Conservation (phyloP, 92 coral and sea anemone species). For the Desmophyllum pertusum region DNA sequence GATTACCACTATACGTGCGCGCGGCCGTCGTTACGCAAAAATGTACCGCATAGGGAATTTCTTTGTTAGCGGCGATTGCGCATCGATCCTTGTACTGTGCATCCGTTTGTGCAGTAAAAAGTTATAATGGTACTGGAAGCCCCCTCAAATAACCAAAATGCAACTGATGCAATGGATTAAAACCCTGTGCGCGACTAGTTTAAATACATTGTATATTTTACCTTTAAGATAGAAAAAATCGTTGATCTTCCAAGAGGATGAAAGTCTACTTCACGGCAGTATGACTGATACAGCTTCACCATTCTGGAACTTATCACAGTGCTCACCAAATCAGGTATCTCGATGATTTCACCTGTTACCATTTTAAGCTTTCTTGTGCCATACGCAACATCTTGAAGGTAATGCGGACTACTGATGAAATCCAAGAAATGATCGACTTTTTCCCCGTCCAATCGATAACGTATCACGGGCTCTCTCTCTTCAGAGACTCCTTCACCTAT, state of each 20-base stretch:
- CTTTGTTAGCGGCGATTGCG: background rate
- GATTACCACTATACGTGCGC: no score
- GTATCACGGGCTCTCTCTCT: conserved; percentile 22
- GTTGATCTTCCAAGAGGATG: conserved; percentile 52
- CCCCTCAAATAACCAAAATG: background rate
- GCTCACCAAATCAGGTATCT: conserved; percentile 50
- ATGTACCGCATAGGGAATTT: background rate
- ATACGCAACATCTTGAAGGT: conserved; percentile 55
- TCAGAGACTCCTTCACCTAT: conserved; percentile 36
- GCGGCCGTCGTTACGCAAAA: no score
- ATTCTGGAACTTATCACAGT: conserved; percentile 48
- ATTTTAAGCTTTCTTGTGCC: conserved; percentile 47
- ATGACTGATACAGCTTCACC: conserved; percentile 42
- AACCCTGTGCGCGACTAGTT: background rate
- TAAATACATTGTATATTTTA: background rate
- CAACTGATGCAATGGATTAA: background rate
- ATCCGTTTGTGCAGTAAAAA: background rate
- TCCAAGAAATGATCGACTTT: conserved; percentile 66
- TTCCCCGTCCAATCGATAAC: conserved; percentile 24
- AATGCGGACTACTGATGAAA: conserved; percentile 51
- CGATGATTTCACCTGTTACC: conserved; percentile 36
- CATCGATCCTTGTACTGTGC: no score
- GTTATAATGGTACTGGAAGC: background rate
- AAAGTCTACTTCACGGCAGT: conserved; percentile 45
- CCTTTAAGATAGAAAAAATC: conserved; percentile 51